Evolutionary conservation across 1,140 invertebrate species (phyloP).

Genomic region (Drosophila ananassae): DNA sequence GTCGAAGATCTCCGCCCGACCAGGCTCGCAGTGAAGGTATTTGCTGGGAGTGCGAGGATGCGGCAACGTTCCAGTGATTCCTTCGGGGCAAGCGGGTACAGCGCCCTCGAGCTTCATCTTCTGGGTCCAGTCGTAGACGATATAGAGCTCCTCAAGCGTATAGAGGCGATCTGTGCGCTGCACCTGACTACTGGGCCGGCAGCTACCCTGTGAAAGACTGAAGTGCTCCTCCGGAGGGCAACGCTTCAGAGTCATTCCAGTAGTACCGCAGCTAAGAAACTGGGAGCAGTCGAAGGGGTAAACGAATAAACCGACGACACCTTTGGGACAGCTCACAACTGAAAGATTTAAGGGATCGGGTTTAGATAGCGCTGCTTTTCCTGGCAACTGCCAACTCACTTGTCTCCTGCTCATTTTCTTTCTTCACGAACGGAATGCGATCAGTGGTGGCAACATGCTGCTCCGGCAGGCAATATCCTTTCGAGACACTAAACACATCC

Average conservation of each 20-base stretch:
- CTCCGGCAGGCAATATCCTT: slow-evolving; percentile 39
- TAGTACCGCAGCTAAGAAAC: slow-evolving; percentile 86
- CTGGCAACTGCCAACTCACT: slow-evolving; percentile 19
- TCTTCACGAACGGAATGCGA: slow-evolving; percentile 27
- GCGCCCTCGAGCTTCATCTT: slow-evolving; percentile 11
- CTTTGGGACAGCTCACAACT: slow-evolving; percentile 82
- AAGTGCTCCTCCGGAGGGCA: slow-evolving; percentile 85
- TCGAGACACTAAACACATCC: slow-evolving; percentile 57
- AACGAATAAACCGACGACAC: slow-evolving; percentile 85
- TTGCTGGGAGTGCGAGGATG: slow-evolving; percentile 86
- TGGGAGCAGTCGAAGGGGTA: slow-evolving; percentile 87
- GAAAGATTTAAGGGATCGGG: slow-evolving; percentile 9
- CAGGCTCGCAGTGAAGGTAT: slow-evolving; percentile 86
- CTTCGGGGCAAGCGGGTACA: slow-evolving; percentile 84
- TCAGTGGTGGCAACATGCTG: slow-evolving; percentile 32
- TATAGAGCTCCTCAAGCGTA: slow-evolving; percentile 29
- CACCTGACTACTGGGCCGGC: slow-evolving; percentile 42
- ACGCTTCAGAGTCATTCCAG: slow-evolving; percentile 84
- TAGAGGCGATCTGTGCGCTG: slow-evolving; percentile 51
- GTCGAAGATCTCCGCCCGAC: slow-evolving; percentile 28
- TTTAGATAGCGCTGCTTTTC: background rate
- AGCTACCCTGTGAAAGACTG: slow-evolving; percentile 46
- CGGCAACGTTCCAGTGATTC: slow-evolving; percentile 86
- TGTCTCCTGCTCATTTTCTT: slow-evolving; percentile 7
- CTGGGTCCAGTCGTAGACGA: slow-evolving; percentile 57